A percentile compares a stretch with the other conserved stretches of the same genome.
These are phyloP conservation scores for Margarornis squamiger DNA, from an alignment of 2,797 vertebrate species.

Conservation along the genomic window DNA sequence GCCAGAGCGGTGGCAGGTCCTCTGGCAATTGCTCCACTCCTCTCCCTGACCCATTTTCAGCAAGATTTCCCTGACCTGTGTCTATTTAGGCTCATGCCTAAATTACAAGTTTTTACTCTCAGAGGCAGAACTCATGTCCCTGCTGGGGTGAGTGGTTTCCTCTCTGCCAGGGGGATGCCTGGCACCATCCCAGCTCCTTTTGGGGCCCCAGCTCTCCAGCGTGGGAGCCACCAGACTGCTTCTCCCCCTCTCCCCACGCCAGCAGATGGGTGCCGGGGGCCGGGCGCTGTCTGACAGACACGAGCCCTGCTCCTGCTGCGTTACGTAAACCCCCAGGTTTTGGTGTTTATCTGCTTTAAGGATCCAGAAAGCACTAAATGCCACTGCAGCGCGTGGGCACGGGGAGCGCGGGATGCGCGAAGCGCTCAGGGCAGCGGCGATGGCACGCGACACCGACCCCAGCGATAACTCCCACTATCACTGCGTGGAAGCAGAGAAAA, in stretches of 20 bases:
- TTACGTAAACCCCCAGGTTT: slow-evolving; percentile 4
- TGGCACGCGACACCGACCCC: not conserved
- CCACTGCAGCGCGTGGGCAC: not conserved
- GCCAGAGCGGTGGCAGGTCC: rapidly evolving
- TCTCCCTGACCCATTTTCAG: not conserved
- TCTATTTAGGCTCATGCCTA: rapidly evolving
- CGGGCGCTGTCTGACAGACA: slow-evolving; percentile 27
- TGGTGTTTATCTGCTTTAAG: not conserved
- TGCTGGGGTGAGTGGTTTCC: rapidly evolving
- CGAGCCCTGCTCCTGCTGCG: not conserved
- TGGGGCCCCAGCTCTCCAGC: not conserved
- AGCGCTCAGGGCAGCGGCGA: rapidly evolving
- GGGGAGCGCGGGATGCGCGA: not conserved
- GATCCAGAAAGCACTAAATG: slow-evolving; percentile 1
- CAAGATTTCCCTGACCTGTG: not conserved
- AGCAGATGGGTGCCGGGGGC: slow-evolving; percentile 38
- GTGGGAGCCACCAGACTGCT: not conserved
- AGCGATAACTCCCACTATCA: not conserved
- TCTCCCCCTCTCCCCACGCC: not conserved
- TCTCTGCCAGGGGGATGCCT: not conserved
- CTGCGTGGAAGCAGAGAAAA: not conserved
- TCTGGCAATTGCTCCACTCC: not conserved
- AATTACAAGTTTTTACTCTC: not conserved
- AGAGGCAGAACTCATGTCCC: not conserved
- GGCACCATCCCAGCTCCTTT: not conserved